Conservation (phyloP, 64 coral and sea anemone genomes). For the Astreopora myriophthalma region DNA sequence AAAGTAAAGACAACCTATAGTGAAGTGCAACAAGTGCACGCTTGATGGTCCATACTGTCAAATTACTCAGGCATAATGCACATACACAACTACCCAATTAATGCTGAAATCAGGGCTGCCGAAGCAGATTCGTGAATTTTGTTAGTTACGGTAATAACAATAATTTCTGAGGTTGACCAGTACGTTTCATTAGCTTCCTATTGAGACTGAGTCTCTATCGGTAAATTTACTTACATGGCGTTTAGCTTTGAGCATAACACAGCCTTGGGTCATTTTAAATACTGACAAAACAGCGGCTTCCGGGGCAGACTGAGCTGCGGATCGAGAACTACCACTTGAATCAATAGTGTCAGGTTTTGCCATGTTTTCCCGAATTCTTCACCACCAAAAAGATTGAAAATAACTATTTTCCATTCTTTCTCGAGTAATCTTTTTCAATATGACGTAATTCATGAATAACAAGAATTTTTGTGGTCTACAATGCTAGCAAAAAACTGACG, state of each 20-base stretch:
- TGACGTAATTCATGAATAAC: not conserved
- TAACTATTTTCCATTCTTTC: not conserved
- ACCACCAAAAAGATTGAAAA: not conserved
- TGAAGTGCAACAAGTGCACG: no score
- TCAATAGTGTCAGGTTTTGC: not conserved
- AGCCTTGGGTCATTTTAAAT: conserved; percentile 25
- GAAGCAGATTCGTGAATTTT: no score
- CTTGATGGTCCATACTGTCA: no score
- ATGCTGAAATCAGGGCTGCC: no score
- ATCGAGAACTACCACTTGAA: not conserved
- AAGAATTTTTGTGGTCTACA: not conserved
- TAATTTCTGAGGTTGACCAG: no score
- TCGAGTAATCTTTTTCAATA: not conserved
- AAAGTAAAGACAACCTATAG: no score
- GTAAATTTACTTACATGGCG: conserved; percentile 21
- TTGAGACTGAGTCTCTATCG: not conserved
- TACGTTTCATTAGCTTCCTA: no score
- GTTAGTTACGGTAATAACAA: no score
- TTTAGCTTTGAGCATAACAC: conserved; percentile 27
- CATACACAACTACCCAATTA: no score
- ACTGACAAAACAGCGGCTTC: not conserved
- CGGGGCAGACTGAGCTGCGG: not conserved
- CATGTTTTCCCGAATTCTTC: not conserved
- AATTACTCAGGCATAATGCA: no score
- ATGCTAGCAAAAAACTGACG: not conserved